Base-by-base conservation (phyloP, 2,797 vertebrate genomes). In the Bovichtus diacanthus region DNA sequence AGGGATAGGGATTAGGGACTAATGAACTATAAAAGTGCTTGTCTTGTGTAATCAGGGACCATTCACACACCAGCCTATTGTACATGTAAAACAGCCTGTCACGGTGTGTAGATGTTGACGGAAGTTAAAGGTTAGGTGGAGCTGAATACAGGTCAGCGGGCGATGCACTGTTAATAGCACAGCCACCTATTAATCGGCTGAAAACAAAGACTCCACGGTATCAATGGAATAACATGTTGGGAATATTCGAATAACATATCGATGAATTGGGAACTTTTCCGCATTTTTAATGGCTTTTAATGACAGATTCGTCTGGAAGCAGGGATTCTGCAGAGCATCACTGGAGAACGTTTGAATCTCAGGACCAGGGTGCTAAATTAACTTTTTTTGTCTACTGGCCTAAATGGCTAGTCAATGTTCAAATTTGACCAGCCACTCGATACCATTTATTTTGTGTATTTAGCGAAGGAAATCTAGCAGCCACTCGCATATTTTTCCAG, bases 141-240 rank as follows among this genome's bases (percentile, higher is more conserved):
- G 75, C 60, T 67, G 63, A 80, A 68, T 85, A 47, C 78, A 83
- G 74, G 66, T 84, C 82, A 87, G 74, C 73, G 41, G 78, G 80
- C 25, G 41, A n/a, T 15, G 21, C 7, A 10, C 47, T 90, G 51
- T 80, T 80, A 78, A 79, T 76, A 81, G 49, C 34, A 13, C 21
- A 51, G 36, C 61, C 34, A 39, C 21, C 39, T n/a, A 34, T 54
- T 41, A 64, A 60, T 59, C 69, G 47, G 41, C 53, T 61, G 67
- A 53, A 82, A 79, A 75, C 74, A 63, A 80, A 63, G 41, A 39
- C 51, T 21, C 71, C 44, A n/a, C 72, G 34, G 31, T 34, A 9
- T 6, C 3, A 0, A 46, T 16, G 15, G 29, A 59, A 39, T 23
- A 55, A 58, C 5, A 44, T 10, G n/a, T 5, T 2, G 19, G 6